Evolutionary conservation across 1,140 invertebrate genomes (phyloP).

Genomic region (Anagrus nilaparvatae): DNA sequence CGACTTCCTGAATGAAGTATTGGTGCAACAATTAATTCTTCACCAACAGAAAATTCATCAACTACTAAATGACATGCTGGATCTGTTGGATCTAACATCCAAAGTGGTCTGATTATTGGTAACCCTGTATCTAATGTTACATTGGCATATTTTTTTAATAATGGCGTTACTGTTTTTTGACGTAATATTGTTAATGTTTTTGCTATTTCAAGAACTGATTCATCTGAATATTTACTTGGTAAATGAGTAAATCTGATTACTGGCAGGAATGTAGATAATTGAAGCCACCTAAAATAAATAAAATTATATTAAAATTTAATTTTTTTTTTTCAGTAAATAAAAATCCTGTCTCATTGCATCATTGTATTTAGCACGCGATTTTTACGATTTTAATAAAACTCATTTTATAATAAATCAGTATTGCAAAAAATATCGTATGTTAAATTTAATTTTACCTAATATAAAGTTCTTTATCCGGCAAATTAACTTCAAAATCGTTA

Average conservation of each 20-base stretch:
- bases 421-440: no score
- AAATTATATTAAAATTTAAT: no score
- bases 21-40: conserved; percentile 85
- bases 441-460: no score
- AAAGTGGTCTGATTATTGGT: conserved; percentile 80
- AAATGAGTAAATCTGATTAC: conserved; percentile 80
- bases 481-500: conserved; percentile 45
- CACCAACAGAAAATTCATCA: conserved; percentile 85
- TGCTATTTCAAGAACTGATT: conserved; percentile 64
- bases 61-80: conserved; percentile 63
- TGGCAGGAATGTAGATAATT: conserved; percentile 83
- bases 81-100: conserved; percentile 83
- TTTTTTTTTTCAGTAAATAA: no score
- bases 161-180: conserved; percentile 61
- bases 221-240: conserved; percentile 77
- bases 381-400: no score
- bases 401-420: no score
- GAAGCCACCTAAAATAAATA: conserved; percentile 80
- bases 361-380: no score
- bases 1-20: conserved; percentile 58
- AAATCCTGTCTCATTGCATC: no score
- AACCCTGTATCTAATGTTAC: conserved; percentile 67
- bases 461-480: conserved; percentile 80
- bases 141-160: conserved; percentile 64
- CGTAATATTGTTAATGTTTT: conserved; percentile 65